Conservation (phyloP, 1,140 invertebrate genomes). For the Brachionus plicatilis region DNA sequence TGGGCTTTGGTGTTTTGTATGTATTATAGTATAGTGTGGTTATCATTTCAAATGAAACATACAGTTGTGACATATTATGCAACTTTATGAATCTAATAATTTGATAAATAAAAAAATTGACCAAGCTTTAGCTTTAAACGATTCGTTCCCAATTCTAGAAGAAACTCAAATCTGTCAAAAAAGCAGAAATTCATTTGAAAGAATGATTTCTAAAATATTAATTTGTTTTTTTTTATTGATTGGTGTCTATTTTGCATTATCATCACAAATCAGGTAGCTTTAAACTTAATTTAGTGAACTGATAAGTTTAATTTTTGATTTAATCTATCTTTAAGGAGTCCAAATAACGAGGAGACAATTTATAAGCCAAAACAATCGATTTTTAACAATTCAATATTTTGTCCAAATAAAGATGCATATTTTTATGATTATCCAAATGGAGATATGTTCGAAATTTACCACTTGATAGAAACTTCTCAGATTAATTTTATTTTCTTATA, state of each 20-base stretch:
- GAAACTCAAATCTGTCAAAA: background rate
- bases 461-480: background rate
- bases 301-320: background rate
- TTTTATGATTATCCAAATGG: background rate
- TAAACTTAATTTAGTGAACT: background rate
- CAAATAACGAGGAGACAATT: background rate
- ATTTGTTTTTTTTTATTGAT: background rate
- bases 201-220: background rate
- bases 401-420: background rate
- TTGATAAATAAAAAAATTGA: background rate
- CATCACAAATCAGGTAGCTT: background rate
- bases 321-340: background rate
- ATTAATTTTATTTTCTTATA: conserved; percentile 3
- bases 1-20: too few relatives aligned
- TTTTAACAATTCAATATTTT: background rate
- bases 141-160: background rate
- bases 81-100: background rate
- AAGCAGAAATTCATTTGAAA: background rate
- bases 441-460: background rate
- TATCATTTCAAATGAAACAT: background rate
- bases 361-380: background rate
- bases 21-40: too few relatives aligned
- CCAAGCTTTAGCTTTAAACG: background rate
- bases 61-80: background rate
- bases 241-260: background rate